A percentile compares a stretch with the other conserved stretches of the same genome.
phyloP scores from a whole-genome alignment of 2,797 vertebrate species.

The Myotis findleyi region DNA sequence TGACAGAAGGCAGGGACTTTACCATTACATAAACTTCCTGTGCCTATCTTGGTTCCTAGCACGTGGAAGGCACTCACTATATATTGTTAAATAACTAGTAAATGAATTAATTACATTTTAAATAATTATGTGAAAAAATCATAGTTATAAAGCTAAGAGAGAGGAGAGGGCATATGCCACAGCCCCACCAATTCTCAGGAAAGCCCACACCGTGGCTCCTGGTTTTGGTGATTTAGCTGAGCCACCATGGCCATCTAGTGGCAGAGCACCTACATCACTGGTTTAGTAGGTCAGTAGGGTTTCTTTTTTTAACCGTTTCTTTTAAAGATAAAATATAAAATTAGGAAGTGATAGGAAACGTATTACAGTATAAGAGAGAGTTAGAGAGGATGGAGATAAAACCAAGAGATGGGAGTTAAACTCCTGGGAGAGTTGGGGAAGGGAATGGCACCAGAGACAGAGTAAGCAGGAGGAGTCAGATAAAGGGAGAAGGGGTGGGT shows the following conservation, averaged over 20 bases:
- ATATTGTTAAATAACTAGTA: neutral
- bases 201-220: accelerated
- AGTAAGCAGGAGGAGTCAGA: neutral
- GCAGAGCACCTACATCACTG: neutral
- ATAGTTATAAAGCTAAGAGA: neutral
- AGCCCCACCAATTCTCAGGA: neutral
- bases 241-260: slow-evolving; percentile 70
- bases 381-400: neutral
- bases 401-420: neutral
- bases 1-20: neutral
- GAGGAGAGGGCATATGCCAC: neutral
- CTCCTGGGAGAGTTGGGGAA: neutral
- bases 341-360: neutral
- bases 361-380: neutral
- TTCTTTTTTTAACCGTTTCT: neutral
- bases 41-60: neutral
- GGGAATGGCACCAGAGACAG: neutral
- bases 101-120: neutral
- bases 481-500: neutral
- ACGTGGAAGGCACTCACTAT: neutral
- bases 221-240: slow-evolving; percentile 1
- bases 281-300: neutral
- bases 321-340: slow-evolving; percentile 32
- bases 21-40: too few relatives aligned
- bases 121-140: neutral